phyloP scores from a whole-genome alignment of 2,888 invertebrate genomes.

The Machimus atricapillus region DNA sequence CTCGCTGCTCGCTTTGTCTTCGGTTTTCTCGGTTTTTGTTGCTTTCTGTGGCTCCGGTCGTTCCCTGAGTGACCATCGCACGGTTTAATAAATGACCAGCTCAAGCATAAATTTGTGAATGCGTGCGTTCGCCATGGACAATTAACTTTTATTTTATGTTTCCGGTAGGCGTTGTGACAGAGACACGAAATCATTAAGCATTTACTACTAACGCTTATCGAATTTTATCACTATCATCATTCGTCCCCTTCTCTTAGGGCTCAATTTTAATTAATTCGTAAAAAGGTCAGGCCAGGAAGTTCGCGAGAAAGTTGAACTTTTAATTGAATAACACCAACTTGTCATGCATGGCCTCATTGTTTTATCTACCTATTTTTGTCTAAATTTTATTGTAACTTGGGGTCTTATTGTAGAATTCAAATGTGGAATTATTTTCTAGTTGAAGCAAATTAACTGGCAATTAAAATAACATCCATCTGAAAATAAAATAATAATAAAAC shows the following conservation, averaged over 20 bases:
- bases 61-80: slow-evolving; percentile 28
- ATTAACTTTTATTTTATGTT: slow-evolving; percentile 45
- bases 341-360: not conserved
- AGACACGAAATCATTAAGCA: slow-evolving; percentile 15
- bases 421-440: not conserved
- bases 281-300: not conserved
- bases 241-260: not conserved
- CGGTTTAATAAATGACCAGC: slow-evolving; percentile 32
- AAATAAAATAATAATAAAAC: too few relatives aligned
- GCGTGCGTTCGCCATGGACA: slow-evolving; percentile 40
- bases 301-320: not conserved
- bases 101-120: slow-evolving; percentile 34
- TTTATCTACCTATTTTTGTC: not conserved
- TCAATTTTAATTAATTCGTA: not conserved
- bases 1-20: not conserved
- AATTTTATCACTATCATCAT: slow-evolving; percentile 14
- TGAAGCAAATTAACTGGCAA: not conserved
- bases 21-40: not conserved
- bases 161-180: slow-evolving; percentile 41
- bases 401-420: not conserved
- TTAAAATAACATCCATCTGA: too few relatives aligned
- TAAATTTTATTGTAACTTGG: not conserved
- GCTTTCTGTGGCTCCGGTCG: not conserved
- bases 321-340: not conserved
- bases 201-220: slow-evolving; percentile 31